Evolutionary conservation across 2,888 invertebrate species (phyloP).

Genomic region (Philhelius pedissequus): DNA sequence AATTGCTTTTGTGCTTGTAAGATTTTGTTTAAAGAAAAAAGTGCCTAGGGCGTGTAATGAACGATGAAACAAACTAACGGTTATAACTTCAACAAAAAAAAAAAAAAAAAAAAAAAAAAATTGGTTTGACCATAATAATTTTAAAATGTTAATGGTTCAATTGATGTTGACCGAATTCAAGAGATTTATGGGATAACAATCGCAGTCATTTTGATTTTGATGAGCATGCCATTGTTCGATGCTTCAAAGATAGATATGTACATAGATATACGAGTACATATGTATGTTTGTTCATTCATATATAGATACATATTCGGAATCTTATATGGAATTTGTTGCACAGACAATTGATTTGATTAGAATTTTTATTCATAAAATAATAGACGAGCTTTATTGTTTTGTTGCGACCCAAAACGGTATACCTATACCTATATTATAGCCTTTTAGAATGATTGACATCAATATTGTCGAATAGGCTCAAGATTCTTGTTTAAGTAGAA

Average conservation of each 20-base stretch:
- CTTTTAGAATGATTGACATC: neutral
- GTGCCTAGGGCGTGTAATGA: constrained; percentile 15
- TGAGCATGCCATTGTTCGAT: neutral
- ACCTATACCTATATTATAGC: too few relatives aligned
- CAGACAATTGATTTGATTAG: neutral
- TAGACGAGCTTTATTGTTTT: neutral
- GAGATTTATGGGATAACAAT: constrained; percentile 17
- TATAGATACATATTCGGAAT: neutral
- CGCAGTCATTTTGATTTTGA: neutral
- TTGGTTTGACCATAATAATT: neutral
- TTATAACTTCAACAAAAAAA: neutral
- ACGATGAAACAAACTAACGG: neutral
- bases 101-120: neutral
- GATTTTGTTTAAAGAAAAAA: constrained; percentile 10
- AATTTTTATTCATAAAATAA: neutral
- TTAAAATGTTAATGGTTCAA: constrained; percentile 19
- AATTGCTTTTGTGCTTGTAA: constrained; percentile 37
- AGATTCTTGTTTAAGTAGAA: neutral
- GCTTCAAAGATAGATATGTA: neutral
- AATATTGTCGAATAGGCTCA: neutral
- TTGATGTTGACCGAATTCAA: constrained; percentile 42
- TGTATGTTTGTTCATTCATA: too few relatives aligned
- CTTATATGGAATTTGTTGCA: neutral
- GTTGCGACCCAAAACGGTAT: neutral
- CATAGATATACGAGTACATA: neutral